Evolutionary conservation across 2,888 invertebrate genomes (phyloP).

Genomic region (Dastarcus helophoroides): DNA sequence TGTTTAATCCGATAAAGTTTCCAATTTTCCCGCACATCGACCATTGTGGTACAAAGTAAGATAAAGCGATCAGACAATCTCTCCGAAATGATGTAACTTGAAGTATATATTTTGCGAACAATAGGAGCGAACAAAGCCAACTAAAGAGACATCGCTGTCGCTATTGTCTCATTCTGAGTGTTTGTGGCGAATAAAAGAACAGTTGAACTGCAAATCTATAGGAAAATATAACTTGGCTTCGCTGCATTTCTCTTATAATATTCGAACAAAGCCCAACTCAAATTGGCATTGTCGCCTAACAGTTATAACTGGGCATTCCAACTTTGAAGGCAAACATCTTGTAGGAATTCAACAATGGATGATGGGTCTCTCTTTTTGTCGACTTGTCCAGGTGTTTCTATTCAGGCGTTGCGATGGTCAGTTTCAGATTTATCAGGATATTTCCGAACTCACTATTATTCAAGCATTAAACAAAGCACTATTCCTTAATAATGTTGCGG

Average conservation of each 20-base stretch:
- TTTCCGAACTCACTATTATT: too few species aligned
- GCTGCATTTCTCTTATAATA: slow-evolving; percentile 10
- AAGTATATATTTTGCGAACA: slow-evolving; percentile 37
- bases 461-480: too few species aligned
- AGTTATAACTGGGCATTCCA: slow-evolving; percentile 11
- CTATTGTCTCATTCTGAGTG: slow-evolving; percentile 34
- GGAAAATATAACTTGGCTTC: slow-evolving; percentile 23
- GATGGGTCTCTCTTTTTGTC: slow-evolving; percentile 6
- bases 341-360: slow-evolving; percentile 8
- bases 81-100: slow-evolving; percentile 39
- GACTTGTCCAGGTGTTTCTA: slow-evolving; percentile 3
- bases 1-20: too few species aligned
- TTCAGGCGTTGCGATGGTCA: too few species aligned
- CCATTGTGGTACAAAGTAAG: slow-evolving; percentile 26
- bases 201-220: slow-evolving; percentile 35
- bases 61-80: slow-evolving; percentile 38
- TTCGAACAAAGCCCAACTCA: slow-evolving; percentile 7
- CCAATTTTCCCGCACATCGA: slow-evolving; percentile 16
- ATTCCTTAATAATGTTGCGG: too few species aligned
- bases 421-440: background rate
- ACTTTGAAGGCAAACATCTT: slow-evolving; percentile 12
- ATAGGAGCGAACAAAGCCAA: slow-evolving; percentile 33
- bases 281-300: slow-evolving; percentile 8
- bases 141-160: slow-evolving; percentile 38
- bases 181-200: slow-evolving; percentile 35